Evolutionary conservation across 2,888 invertebrate species (phyloP), one percentile per base, ranked within the genome.

Genomic region (Prenolepis imparis): DNA sequence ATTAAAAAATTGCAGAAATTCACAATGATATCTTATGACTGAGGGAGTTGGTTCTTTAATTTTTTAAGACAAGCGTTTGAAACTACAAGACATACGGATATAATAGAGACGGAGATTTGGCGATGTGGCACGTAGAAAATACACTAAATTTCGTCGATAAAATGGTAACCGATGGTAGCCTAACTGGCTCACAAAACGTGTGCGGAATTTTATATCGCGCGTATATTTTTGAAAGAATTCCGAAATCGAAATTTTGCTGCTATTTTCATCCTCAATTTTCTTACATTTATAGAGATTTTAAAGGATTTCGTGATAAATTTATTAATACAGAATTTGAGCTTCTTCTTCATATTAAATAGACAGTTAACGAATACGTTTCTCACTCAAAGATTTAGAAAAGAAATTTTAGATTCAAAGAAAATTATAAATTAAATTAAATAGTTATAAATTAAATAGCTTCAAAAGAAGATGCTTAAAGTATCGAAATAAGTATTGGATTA

Each of bases 91-190:
- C 41, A 5, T 52, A 41, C 12, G n/a, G 24, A 18, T 61, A 74
- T 61, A 74, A 74, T 74, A 21, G 18, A 4, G 44, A 21, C 24
- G 24, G 21, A 52, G 21, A 64, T 66, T 64, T 64, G 48, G 36
- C 28, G 39, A 39, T 39, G 67, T 28, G 28, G 21, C 64, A 32
- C 55, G 15, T 28, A 77, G n/a, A 39, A 67, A 28, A 77, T 39
- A 66, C 36, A 15, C 24, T 52, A 52, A 75, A 77, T 77, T 77
- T 39, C 9, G 24, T 39, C 68, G 55, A 77, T 55, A 24, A 77
- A 67, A 55, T 61, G 55, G 67, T 41, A 66, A 12, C 11, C 21
- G 24, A 24, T n/a, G n/a, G n/a, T n/a, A n/a, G n/a, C n/a, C 18
- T 48, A 66, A 66, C 52, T 24, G 15, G 15, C 28, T 55, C 24